Conservation (phyloP, 23 tunicate species). For the Halocynthia aurantium region DNA sequence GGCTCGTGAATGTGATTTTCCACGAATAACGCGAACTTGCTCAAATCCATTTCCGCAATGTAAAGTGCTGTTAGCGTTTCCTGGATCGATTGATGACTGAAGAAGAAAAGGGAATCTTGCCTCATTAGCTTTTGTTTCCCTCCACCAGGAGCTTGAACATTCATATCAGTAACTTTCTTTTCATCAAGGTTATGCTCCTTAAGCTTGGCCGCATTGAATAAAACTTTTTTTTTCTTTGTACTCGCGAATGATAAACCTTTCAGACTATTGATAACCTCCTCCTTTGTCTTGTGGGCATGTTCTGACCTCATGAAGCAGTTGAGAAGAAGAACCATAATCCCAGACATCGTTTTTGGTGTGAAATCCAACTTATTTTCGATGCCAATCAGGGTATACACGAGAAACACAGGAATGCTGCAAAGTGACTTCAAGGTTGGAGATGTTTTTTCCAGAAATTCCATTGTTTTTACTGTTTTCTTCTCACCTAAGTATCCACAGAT, state of each 20-base stretch:
- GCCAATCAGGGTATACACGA: neutral
- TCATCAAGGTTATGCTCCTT: neutral
- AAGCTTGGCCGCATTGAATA: neutral
- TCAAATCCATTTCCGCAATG: neutral
- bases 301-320: neutral
- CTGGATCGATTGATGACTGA: constrained; percentile 15
- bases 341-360: neutral
- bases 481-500: neutral
- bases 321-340: neutral
- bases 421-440: neutral
- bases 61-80: neutral
- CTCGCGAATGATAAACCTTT: neutral
- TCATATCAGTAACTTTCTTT: neutral
- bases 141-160: neutral
- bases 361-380: neutral
- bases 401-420: constrained; percentile 3
- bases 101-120: neutral
- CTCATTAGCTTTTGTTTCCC: neutral
- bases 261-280: neutral
- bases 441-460: neutral
- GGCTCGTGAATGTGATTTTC: too few species aligned
- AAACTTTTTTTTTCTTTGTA: neutral
- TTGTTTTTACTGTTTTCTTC: neutral
- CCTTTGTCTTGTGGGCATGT: neutral
- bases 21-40: too few species aligned